These are phyloP conservation scores for Drosophila prosaltans DNA, from an alignment of 1,140 invertebrate genomes.

Conservation along the genomic window DNA sequence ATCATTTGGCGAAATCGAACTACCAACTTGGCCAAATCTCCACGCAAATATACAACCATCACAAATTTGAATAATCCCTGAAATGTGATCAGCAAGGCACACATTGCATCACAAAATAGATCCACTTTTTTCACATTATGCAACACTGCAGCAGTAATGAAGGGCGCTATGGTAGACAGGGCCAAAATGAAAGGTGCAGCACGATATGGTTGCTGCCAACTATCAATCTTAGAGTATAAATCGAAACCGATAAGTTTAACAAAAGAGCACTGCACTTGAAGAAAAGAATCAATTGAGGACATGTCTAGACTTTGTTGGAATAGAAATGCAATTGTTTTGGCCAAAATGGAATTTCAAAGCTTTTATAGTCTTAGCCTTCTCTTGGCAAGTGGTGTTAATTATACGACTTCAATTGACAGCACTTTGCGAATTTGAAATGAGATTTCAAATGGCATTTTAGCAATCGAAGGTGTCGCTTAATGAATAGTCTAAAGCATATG, in stretches of 20 bases:
- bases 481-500: too few relatives aligned
- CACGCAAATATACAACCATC: slow-evolving; percentile 37
- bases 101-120: slow-evolving; percentile 41
- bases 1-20: slow-evolving; percentile 30
- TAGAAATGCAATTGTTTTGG: slow-evolving; percentile 10
- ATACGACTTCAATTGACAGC: background rate
- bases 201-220: slow-evolving; percentile 45
- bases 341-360: background rate
- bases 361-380: background rate
- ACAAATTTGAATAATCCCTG: slow-evolving; percentile 47
- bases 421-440: slow-evolving; percentile 7
- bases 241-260: slow-evolving; percentile 37
- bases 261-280: slow-evolving; percentile 35
- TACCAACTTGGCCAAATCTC: slow-evolving; percentile 36
- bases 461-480: background rate
- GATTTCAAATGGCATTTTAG: slow-evolving; percentile 3
- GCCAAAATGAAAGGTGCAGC: slow-evolving; percentile 23
- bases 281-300: slow-evolving; percentile 24
- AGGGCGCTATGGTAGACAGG: slow-evolving; percentile 35
- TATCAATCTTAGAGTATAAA: slow-evolving; percentile 26
- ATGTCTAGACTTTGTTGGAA: background rate
- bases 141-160: slow-evolving; percentile 37
- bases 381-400: background rate
- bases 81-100: slow-evolving; percentile 36
- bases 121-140: slow-evolving; percentile 40